Conservation (phyloP, 2,797 vertebrate species). For the Kryptolebias ocellatus region DNA sequence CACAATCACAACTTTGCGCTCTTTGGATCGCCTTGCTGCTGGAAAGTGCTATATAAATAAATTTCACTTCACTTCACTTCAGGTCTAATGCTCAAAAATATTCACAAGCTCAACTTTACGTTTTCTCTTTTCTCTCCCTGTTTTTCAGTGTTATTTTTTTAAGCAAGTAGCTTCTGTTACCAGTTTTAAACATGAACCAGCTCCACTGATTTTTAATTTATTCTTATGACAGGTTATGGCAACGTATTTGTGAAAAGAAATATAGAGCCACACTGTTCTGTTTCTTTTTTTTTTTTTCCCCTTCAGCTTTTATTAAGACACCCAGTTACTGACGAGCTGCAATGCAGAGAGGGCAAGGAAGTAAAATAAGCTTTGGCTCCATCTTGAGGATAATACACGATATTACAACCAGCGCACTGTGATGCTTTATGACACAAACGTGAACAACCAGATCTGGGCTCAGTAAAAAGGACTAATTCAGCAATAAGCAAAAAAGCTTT, state of each 20-base stretch:
- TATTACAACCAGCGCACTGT: slow-evolving; percentile 19
- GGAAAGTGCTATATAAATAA: too few relatives aligned
- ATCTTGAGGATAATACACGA: slow-evolving; percentile 28
- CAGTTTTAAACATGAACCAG: too few relatives aligned
- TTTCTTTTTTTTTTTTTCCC: background rate
- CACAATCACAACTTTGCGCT: too few relatives aligned
- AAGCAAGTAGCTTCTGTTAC: too few relatives aligned
- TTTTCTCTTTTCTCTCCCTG: background rate
- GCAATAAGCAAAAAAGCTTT: slow-evolving; percentile 8
- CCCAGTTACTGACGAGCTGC: slow-evolving; percentile 5
- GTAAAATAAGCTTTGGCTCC: slow-evolving; percentile 38
- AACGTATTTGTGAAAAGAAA: background rate
- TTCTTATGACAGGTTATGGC: background rate
- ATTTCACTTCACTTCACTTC: too few relatives aligned
- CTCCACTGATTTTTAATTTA: background rate
- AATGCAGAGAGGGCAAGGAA: background rate
- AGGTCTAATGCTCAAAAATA: background rate
- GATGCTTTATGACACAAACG: background rate
- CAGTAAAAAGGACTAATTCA: slow-evolving; percentile 19
- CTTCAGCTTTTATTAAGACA: slow-evolving; percentile 49
- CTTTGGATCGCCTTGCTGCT: too few relatives aligned
- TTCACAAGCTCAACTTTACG: background rate
- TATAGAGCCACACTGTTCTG: background rate
- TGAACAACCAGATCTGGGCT: background rate
- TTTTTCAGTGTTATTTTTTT: too few relatives aligned